Base-by-base conservation (phyloP, 1,140 invertebrate species). In the Zelostemma sp. region DNA sequence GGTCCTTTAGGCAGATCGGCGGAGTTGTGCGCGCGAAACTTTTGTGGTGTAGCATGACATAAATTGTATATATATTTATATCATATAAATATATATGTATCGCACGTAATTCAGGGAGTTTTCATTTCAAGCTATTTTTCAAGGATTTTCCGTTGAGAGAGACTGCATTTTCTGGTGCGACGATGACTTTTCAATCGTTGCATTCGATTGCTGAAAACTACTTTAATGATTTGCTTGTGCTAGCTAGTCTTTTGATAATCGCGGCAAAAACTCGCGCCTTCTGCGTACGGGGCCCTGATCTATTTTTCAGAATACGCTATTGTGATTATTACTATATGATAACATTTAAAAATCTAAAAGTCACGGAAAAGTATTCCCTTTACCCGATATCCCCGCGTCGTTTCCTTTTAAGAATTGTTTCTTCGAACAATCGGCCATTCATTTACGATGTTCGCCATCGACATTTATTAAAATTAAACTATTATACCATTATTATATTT, bases 281-380 rank as follows among this genome's bases (percentile, higher is more conserved):
- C 82, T 84, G 82, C 81, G 78, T 73, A 75, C 72, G 79, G 79
- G 76, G 78, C 75, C 82, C 81, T 82, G 60, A 84, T 85, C 83
- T 85, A 85, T 85, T 85, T 84, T 85, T 85, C 83, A 84, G 81
- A 84, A 84, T 84, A 85, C 79, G 82, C 81, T 85, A 84, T 84
- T 83, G 82, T 85, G 81, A 85, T 85, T 85, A 85, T 82, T 83
- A 81, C 77, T 80, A 80, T 80, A 81, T 81, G 74, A 82, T 79
- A 79, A 81, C 74, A 81, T 78, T 82, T 77, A 79, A 79, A 70
- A 73, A 72, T 73, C 71, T 56, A 68, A 74, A 68, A 75, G 71
- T 76, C 56, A 74, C 72, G 68, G 74, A 72, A 71, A 71, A 57
- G 51, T 72, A 66, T 71, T 54, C 50, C 62, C 17, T 31, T 17